Conservation (phyloP, 2,888 invertebrate species). For the Drosophila hawaiiensis region DNA sequence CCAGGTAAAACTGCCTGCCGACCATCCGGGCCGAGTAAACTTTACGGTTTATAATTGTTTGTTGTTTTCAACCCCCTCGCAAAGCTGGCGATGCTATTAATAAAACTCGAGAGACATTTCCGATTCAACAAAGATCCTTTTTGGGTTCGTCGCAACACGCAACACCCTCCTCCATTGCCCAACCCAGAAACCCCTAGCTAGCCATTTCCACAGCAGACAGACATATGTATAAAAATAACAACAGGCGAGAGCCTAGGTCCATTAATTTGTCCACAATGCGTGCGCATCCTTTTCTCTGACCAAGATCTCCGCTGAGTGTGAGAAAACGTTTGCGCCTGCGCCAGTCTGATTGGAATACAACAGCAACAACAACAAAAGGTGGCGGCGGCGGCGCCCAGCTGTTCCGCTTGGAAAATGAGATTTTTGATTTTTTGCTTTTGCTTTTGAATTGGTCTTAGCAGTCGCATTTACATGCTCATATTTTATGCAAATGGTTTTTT, state of each 20-base stretch:
- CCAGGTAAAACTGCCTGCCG: constrained; percentile 30
- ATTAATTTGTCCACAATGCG: constrained; percentile 70
- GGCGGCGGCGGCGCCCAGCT: constrained; percentile 21
- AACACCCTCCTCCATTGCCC: constrained; percentile 15
- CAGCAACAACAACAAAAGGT: not conserved
- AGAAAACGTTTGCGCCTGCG: constrained; percentile 27
- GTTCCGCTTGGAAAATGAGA: constrained; percentile 57
- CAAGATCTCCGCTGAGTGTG: constrained; percentile 29
- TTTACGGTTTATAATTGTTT: not conserved
- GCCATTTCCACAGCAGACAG: constrained; percentile 36
- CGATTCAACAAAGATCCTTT: constrained; percentile 49
- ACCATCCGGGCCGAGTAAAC: constrained; percentile 8
- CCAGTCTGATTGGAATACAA: constrained; percentile 38
- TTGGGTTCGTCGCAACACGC: constrained; percentile 20
- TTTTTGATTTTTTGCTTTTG: not conserved
- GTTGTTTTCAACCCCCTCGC: constrained; percentile 59
- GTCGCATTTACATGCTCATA: constrained; percentile 72
- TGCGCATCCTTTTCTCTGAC: constrained; percentile 67
- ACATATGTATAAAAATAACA: constrained; percentile 11
- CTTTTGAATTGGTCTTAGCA: constrained; percentile 12
- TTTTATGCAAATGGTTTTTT: constrained; percentile 70
- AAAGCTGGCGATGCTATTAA: constrained; percentile 62
- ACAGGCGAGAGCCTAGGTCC: constrained; percentile 46
- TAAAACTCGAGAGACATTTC: constrained; percentile 39
- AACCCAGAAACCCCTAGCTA: constrained; percentile 9